phyloP scores from a whole-genome alignment of 92 coral and sea anemone species.

The Porites divaricata region DNA sequence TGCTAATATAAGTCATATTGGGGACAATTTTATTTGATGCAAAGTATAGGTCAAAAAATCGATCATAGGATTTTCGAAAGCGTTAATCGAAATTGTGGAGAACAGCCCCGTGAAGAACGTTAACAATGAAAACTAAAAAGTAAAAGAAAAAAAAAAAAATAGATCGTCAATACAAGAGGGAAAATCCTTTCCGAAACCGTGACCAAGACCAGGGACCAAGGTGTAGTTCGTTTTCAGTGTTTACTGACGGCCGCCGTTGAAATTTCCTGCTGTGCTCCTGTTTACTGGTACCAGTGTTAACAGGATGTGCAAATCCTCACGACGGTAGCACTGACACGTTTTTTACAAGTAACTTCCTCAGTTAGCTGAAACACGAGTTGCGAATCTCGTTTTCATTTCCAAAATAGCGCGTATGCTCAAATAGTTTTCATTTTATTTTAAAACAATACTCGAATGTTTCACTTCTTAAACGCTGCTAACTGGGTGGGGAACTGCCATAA shows the following conservation, averaged over 20 bases:
- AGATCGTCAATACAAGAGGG: not conserved
- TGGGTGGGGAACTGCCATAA: not conserved
- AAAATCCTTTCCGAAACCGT: not conserved
- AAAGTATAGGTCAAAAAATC: no score
- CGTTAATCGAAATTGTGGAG: no score
- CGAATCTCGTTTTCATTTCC: constrained; percentile 6
- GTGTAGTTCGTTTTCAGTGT: not conserved
- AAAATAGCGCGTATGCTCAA: not conserved
- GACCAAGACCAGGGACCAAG: no score
- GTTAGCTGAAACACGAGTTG: constrained; percentile 37
- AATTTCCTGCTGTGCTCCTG: not conserved
- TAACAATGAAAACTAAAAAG: no score
- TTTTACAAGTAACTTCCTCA: constrained; percentile 4
- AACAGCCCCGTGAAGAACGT: no score
- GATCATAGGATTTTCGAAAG: no score
- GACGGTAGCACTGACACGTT: not conserved
- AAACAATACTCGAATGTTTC: constrained; percentile 4
- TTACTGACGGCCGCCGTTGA: not conserved
- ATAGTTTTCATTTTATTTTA: not conserved
- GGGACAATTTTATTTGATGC: no score
- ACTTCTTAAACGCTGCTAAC: constrained; percentile 3
- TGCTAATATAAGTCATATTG: no score
- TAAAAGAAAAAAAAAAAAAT: no score
- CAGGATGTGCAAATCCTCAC: constrained; percentile 26
- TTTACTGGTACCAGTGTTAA: not conserved